Percentiles rank a stretch among this genome's conserved stretches.
Conservation (phyloP, 92 coral and sea anemone species). For the Palythoa heliodiscus region DNA sequence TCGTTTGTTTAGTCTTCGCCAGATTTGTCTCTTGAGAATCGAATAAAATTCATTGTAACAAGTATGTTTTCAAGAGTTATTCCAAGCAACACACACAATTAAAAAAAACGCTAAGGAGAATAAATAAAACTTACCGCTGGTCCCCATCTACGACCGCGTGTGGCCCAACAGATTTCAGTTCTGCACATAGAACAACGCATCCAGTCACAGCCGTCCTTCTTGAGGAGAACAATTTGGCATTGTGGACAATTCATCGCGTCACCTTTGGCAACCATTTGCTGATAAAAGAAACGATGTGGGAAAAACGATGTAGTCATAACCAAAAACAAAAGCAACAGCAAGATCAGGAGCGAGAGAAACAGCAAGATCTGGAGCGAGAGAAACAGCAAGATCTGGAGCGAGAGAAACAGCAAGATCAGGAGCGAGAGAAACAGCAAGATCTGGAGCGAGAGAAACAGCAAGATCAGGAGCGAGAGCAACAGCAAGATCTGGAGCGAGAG, state of each 20-base stretch:
- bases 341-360: neutral
- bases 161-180: slow-evolving; percentile 98
- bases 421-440: too few relatives aligned
- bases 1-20: too few relatives aligned
- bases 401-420: too few relatives aligned
- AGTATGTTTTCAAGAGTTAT: too few relatives aligned
- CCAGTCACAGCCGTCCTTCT: slow-evolving; percentile 99
- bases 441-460: neutral
- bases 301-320: neutral
- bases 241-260: slow-evolving; percentile 96
- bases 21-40: too few relatives aligned
- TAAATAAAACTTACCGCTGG: slow-evolving; percentile 77
- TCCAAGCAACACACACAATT: too few relatives aligned
- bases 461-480: too few relatives aligned
- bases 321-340: neutral
- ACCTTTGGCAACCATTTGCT: slow-evolving; percentile 88
- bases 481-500: too few relatives aligned
- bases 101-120: neutral
- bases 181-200: slow-evolving; percentile 97
- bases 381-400: too few relatives aligned
- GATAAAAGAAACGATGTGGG: neutral
- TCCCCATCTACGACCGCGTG: slow-evolving; percentile 98
- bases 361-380: too few relatives aligned
- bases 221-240: slow-evolving; percentile 83
- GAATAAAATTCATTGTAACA: too few relatives aligned